phyloP scores from a whole-genome alignment of 2,888 invertebrate genomes.

The Tillus elongatus region DNA sequence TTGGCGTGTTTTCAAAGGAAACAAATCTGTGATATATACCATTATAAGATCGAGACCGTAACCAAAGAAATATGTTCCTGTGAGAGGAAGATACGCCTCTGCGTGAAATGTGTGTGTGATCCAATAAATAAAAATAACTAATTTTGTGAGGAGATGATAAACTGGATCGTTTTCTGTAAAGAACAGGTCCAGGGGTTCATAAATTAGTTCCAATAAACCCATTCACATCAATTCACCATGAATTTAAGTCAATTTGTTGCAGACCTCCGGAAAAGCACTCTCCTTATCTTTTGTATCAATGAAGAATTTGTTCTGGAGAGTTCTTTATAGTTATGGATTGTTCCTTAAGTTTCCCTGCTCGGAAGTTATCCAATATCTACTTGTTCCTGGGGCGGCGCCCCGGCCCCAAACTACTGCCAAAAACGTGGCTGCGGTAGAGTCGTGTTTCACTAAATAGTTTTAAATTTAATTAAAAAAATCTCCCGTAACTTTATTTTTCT shows the following conservation, averaged over 20 bases:
- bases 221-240: constrained; percentile 21
- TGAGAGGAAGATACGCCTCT: too few species aligned
- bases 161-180: neutral
- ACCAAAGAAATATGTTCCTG: too few species aligned
- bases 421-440: neutral
- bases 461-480: neutral
- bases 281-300: constrained; percentile 29
- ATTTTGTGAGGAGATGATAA: constrained; percentile 2
- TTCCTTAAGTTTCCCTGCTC: constrained; percentile 27
- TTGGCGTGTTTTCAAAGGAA: too few species aligned
- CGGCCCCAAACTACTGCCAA: neutral
- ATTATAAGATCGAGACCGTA: too few species aligned
- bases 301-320: constrained; percentile 26
- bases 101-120: too few species aligned
- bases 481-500: too few species aligned
- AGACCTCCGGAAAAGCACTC: constrained; percentile 26
- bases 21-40: too few species aligned
- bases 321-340: constrained; percentile 30
- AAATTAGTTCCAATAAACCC: constrained; percentile 21
- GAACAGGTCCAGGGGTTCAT: constrained; percentile 11
- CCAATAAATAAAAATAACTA: constrained; percentile 3
- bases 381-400: constrained; percentile 12
- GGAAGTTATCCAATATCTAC: constrained; percentile 29
- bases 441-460: constrained; percentile 3
- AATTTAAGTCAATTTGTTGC: constrained; percentile 32